Conservation (phyloP, 2,113 vertebrate species). For the Cyrtonyx montezumae region DNA sequence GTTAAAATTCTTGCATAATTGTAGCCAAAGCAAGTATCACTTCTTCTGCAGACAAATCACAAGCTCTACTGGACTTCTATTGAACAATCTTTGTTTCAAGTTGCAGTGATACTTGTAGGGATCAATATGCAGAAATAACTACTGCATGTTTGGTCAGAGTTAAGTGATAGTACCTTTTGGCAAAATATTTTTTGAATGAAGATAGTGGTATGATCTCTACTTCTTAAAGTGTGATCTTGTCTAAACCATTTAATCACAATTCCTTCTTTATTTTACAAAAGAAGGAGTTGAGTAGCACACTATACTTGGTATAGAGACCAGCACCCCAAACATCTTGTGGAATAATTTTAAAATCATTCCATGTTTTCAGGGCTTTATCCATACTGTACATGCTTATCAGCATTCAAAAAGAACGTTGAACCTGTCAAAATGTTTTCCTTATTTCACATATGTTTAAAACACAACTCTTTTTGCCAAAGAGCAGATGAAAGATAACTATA, state of each 20-base stretch:
- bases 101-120: not conserved
- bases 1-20: not conserved
- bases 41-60: not conserved
- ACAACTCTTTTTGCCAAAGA: not conserved
- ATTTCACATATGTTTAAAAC: not conserved
- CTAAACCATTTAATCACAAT: not conserved
- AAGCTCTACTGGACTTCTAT: not conserved
- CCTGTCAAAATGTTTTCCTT: not conserved
- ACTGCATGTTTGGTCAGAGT: not conserved
- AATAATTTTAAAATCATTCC: not conserved
- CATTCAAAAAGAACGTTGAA: not conserved
- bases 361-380: not conserved
- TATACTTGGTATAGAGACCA: not conserved
- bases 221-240: not conserved
- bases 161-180: not conserved
- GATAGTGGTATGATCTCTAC: not conserved
- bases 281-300: not conserved
- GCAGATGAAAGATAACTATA: not conserved
- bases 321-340: not conserved
- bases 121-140: not conserved
- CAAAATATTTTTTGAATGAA: not conserved
- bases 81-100: not conserved
- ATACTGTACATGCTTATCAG: not conserved
- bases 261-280: not conserved
- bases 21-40: not conserved